phyloP scores from a whole-genome alignment of 1,140 invertebrate species.

The Zaprionus africanus region DNA sequence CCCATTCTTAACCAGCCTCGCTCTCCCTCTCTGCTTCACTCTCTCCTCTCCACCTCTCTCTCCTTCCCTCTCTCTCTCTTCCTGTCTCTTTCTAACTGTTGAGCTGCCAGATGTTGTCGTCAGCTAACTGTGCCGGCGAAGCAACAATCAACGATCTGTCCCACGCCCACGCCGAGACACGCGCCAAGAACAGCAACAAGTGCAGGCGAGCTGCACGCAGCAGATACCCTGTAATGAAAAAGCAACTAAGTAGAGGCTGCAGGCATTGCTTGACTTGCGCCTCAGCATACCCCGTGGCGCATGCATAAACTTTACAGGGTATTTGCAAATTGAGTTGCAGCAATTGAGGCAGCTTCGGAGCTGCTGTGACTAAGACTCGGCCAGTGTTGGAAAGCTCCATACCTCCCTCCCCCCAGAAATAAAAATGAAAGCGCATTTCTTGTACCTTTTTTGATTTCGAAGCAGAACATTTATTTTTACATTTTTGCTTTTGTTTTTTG shows the following conservation, averaged over 20 bases:
- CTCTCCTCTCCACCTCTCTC: neutral
- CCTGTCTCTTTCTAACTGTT: neutral
- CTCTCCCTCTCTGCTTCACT: too few species aligned
- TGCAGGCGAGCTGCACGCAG: neutral
- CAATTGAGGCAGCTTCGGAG: slow-evolving; percentile 28
- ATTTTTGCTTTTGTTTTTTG: slow-evolving; percentile 52
- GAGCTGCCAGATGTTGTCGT: slow-evolving; percentile 43
- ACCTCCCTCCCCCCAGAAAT: neutral
- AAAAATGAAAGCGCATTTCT: slow-evolving; percentile 29
- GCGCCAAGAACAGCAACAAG: slow-evolving; percentile 62
- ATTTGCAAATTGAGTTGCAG: slow-evolving; percentile 18
- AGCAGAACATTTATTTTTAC: slow-evolving; percentile 62
- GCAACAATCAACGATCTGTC: slow-evolving; percentile 51
- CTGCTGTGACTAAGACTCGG: slow-evolving; percentile 31
- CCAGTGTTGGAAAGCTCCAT: slow-evolving; percentile 18
- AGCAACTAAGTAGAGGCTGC: neutral
- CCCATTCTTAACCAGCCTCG: slow-evolving; percentile 48
- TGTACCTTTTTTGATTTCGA: slow-evolving; percentile 48
- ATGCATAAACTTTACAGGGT: neutral
- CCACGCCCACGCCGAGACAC: slow-evolving; percentile 76
- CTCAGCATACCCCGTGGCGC: neutral
- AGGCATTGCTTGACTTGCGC: too few species aligned
- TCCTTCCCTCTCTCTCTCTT: too few species aligned
- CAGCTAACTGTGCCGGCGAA: slow-evolving; percentile 18
- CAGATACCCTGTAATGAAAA: slow-evolving; percentile 3